Percentiles rank a stretch among this genome's conserved stretches.
phyloP scores from a whole-genome alignment of 2,888 invertebrate species.

The Diaperis boleti region DNA sequence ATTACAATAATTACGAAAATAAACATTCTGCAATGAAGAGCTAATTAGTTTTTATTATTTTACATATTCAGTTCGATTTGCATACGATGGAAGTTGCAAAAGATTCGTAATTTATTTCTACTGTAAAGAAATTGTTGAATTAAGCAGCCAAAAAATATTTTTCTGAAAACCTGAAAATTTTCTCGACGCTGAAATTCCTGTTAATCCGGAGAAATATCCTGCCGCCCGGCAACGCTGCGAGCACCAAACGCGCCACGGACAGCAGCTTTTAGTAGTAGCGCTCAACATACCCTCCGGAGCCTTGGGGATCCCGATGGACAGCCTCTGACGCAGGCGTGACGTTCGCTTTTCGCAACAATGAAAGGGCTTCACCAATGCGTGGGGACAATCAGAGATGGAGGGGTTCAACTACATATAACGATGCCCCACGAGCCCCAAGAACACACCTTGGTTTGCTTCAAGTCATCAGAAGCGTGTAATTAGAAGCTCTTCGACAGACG shows the following conservation, averaged over 20 bases:
- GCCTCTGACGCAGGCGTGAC: constrained; percentile 73
- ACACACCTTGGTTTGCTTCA: constrained; percentile 61
- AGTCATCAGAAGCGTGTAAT: constrained; percentile 60
- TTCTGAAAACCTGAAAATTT: too few species aligned
- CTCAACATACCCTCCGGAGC: constrained; percentile 34
- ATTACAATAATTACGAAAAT: too few species aligned
- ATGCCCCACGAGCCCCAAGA: constrained; percentile 58
- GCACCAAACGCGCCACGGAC: constrained; percentile 14
- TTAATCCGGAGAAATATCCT: too few species aligned
- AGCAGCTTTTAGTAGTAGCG: constrained; percentile 9
- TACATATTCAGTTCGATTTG: too few species aligned
- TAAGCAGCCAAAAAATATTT: too few species aligned
- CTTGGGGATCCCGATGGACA: constrained; percentile 46
- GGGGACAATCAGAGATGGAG: constrained; percentile 66
- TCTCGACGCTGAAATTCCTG: too few species aligned
- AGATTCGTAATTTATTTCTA: too few species aligned
- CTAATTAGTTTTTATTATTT: too few species aligned
- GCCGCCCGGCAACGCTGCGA: constrained; percentile 9
- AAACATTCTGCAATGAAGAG: too few species aligned
- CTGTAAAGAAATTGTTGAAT: too few species aligned
- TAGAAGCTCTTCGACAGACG: constrained; percentile 61
- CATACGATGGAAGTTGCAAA: too few species aligned
- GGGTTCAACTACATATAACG: constrained; percentile 64
- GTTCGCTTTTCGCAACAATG: constrained; percentile 66
- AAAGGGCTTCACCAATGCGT: constrained; percentile 66